Conservation (phyloP, 2,113 vertebrate genomes). For the Heptranchias perlo region DNA sequence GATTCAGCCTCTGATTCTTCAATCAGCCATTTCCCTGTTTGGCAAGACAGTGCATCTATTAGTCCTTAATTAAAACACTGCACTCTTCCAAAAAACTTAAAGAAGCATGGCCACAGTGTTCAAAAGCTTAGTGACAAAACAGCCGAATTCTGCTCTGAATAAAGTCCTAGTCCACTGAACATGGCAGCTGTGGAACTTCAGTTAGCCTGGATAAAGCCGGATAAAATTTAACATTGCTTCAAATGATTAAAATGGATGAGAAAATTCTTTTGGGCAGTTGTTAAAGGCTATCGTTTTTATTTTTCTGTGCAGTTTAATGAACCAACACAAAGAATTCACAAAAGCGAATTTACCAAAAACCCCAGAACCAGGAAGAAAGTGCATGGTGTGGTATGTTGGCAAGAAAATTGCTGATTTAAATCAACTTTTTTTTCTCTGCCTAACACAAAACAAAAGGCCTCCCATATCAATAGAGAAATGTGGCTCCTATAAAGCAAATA, state of each 20-base stretch:
- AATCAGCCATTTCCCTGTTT: not conserved
- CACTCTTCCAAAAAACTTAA: not conserved
- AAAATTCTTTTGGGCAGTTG: not conserved
- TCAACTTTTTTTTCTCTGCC: not conserved
- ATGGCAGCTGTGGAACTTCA: conserved; percentile 7
- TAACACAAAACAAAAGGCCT: conserved; percentile 19
- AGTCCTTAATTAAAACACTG: not conserved
- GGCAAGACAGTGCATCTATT: not conserved
- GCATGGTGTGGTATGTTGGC: not conserved
- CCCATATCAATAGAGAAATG: conserved; percentile 33
- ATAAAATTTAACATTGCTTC: not conserved
- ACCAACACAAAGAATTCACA: not conserved
- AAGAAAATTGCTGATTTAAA: conserved; percentile 13
- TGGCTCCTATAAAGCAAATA: conserved; percentile 32
- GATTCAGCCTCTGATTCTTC: not conserved
- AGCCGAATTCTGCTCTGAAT: not conserved
- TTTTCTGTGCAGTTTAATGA: not conserved
- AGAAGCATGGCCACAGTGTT: not conserved
- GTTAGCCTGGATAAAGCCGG: not conserved
- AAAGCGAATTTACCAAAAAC: not conserved
- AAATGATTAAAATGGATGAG: conserved; percentile 10
- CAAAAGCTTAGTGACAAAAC: conserved; percentile 15
- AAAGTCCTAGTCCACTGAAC: not conserved
- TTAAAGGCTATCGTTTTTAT: not conserved
- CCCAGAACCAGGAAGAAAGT: not conserved